Percentiles rank a stretch among this genome's conserved stretches.
These are phyloP conservation scores for Epizoanthus ramosus DNA, from an alignment of 92 coral and sea anemone genomes.

Conservation along the genomic window DNA sequence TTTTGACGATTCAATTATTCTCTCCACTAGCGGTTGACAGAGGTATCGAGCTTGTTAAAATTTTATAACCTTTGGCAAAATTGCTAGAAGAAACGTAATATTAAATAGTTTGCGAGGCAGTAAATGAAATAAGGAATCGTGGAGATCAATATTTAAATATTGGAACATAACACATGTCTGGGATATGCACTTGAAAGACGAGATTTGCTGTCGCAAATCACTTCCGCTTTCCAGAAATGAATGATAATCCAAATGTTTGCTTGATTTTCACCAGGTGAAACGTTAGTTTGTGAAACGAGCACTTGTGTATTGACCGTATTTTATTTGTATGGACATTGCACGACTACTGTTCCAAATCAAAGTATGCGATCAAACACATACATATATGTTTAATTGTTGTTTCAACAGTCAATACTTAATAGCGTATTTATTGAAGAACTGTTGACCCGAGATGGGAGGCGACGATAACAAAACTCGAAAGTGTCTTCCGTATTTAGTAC, in stretches of 20 bases:
- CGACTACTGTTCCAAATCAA: no score
- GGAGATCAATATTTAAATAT: neutral
- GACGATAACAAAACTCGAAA: neutral
- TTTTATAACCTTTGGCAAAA: conserved; percentile 3
- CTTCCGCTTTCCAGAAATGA: neutral
- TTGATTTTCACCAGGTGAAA: neutral
- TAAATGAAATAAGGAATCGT: neutral
- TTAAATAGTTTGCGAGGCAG: neutral
- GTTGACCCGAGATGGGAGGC: neutral
- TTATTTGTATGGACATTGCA: neutral
- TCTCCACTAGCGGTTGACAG: no score
- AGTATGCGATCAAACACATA: neutral
- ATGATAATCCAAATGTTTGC: neutral
- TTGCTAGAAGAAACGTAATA: neutral
- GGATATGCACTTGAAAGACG: neutral
- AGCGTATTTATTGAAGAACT: neutral
- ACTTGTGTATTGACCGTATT: neutral
- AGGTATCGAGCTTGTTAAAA: conserved; percentile 1
- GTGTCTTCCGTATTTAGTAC: no score
- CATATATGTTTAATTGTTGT: neutral
- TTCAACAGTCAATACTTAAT: neutral
- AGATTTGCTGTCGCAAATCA: neutral
- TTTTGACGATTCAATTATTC: no score
- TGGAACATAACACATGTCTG: neutral
- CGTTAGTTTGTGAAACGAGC: neutral